These are phyloP conservation scores for Phengaris arion DNA, from an alignment of 2,888 invertebrate genomes.

Conservation along the genomic window DNA sequence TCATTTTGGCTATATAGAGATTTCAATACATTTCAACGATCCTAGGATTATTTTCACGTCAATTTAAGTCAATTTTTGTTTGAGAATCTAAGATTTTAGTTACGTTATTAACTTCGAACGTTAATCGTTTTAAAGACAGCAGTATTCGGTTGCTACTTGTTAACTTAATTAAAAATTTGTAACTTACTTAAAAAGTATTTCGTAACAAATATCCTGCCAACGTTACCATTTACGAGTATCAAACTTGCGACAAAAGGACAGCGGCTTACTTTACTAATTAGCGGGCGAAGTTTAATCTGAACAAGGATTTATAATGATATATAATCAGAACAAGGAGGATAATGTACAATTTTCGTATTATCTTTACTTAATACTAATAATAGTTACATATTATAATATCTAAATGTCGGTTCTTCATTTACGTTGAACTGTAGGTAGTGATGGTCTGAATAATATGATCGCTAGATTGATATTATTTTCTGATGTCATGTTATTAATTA, in stretches of 20 bases:
- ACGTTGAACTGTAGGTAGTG: not conserved
- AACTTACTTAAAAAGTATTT: not conserved
- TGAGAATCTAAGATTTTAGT: too few species aligned
- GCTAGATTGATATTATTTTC: not conserved
- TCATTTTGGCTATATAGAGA: too few species aligned
- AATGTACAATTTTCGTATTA: not conserved
- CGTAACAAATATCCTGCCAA: not conserved
- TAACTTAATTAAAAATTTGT: not conserved
- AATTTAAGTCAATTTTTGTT: too few species aligned
- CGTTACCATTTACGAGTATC: not conserved
- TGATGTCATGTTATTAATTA: not conserved
- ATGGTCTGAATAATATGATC: too few species aligned
- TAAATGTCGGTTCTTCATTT: not conserved
- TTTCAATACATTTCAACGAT: too few species aligned
- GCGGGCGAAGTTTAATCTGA: not conserved
- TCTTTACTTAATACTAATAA: not conserved
- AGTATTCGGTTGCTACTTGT: not conserved
- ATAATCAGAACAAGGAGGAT: not conserved
- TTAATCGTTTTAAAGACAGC: too few species aligned
- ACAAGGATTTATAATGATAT: not conserved
- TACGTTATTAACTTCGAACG: too few species aligned
- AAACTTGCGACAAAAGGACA: constrained; percentile 15
- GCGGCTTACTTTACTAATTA: constrained; percentile 25
- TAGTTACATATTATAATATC: not conserved
- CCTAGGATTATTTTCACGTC: too few species aligned